Conservation (phyloP, 2,888 invertebrate genomes). For the Meteorus cinctellus region DNA sequence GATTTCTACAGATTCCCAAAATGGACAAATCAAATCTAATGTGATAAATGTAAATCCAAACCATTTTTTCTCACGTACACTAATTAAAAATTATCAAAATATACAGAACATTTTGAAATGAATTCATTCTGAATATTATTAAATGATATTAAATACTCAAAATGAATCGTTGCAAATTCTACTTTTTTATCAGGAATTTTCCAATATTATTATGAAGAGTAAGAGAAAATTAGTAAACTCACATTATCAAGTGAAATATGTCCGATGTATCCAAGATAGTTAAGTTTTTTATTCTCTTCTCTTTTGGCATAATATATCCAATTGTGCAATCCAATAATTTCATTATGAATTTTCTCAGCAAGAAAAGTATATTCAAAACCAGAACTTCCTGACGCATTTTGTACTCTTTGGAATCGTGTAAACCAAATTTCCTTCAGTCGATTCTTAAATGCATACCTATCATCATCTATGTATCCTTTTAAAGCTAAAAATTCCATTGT, state of each 20-base stretch:
- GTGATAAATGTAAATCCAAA: too few relatives aligned
- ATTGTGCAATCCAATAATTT: slow-evolving; percentile 87
- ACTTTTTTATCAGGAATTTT: too few relatives aligned
- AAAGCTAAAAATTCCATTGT: slow-evolving; percentile 80
- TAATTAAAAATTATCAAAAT: too few relatives aligned
- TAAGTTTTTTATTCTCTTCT: slow-evolving; percentile 81
- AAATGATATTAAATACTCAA: too few relatives aligned
- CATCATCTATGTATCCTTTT: slow-evolving; percentile 75
- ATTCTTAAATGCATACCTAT: slow-evolving; percentile 79
- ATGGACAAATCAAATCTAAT: too few relatives aligned
- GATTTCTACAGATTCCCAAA: too few relatives aligned
- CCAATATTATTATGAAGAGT: background rate
- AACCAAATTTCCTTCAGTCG: slow-evolving; percentile 85
- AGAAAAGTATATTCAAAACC: slow-evolving; percentile 95
- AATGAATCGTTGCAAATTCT: too few relatives aligned
- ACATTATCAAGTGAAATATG: slow-evolving; percentile 82
- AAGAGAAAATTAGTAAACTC: slow-evolving; percentile 67
- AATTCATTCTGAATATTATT: too few relatives aligned
- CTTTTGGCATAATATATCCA: slow-evolving; percentile 91
- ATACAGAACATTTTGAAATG: too few relatives aligned
- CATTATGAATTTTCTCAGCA: slow-evolving; percentile 84
- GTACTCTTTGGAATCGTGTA: slow-evolving; percentile 86
- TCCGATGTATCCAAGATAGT: slow-evolving; percentile 88
- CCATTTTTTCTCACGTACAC: too few relatives aligned
- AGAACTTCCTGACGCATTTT: slow-evolving; percentile 87